A percentile compares a stretch with the other conserved stretches of the same genome.
These are phyloP conservation scores for Clarias gariepinus DNA, from an alignment of 2,113 vertebrate species.

Conservation along the genomic window DNA sequence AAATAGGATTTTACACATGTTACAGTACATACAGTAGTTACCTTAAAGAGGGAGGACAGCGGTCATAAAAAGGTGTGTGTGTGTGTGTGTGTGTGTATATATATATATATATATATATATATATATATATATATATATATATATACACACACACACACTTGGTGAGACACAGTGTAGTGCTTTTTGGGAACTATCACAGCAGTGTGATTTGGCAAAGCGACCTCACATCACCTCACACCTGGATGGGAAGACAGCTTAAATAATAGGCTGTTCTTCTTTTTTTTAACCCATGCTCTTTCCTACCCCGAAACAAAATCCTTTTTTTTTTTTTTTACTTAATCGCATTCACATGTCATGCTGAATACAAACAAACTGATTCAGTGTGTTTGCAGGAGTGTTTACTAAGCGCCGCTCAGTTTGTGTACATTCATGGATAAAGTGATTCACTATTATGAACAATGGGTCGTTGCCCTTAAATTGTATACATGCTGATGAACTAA, in stretches of 20 bases:
- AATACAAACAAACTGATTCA: neutral
- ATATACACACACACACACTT: neutral
- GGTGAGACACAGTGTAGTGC: neutral
- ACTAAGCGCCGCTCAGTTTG: neutral
- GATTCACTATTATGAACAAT: neutral
- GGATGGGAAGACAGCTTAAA: neutral
- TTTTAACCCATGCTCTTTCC: neutral
- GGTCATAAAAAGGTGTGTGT: neutral
- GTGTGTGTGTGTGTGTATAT: neutral
- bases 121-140: too few species aligned
- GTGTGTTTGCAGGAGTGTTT: neutral
- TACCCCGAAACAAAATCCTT: neutral
- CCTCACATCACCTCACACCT: slow-evolving; percentile 25
- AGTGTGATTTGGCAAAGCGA: slow-evolving; percentile 13
- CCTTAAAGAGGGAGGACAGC: too few species aligned
- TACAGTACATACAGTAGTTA: too few species aligned
- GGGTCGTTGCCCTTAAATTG: neutral
- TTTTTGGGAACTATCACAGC: neutral
- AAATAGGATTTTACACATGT: neutral
- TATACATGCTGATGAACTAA: neutral
- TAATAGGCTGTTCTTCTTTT: neutral
- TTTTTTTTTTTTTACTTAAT: neutral
- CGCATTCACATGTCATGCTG: neutral
- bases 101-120: too few species aligned
- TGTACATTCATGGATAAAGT: neutral